A percentile compares a stretch with the other conserved stretches of the same genome.
These are phyloP conservation scores for Porites rus DNA, from an alignment of 92 coral and sea anemone genomes.

Conservation along the genomic window DNA sequence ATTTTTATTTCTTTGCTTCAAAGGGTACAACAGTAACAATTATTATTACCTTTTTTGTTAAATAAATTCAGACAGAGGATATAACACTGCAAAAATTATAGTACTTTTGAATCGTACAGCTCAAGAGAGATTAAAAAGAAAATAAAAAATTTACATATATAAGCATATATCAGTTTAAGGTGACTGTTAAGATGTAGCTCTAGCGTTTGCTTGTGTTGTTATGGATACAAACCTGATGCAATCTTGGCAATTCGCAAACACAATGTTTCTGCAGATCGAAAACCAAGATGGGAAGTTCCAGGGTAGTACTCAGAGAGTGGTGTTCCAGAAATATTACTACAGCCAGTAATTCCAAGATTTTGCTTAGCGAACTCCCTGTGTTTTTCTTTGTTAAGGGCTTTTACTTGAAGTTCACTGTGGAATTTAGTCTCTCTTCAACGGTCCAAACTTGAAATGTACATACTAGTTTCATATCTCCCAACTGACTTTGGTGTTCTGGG, in stretches of 20 bases:
- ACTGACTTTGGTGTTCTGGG: conserved; percentile 49
- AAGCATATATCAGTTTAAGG: too few relatives aligned
- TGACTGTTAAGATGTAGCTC: too few relatives aligned
- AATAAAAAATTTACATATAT: too few relatives aligned
- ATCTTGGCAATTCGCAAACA: conserved; percentile 37
- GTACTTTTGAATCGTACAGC: too few relatives aligned
- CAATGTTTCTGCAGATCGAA: conserved; percentile 57
- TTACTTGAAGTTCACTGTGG: conserved; percentile 25
- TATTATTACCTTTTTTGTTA: too few relatives aligned
- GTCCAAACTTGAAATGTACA: conserved; percentile 61
- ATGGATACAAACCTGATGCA: conserved; percentile 16
- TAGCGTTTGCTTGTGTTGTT: background rate
- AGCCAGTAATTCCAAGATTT: conserved; percentile 51
- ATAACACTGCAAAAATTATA: too few relatives aligned
- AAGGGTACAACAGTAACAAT: too few relatives aligned
- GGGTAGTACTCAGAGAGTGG: conserved; percentile 61
- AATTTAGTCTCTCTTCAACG: conserved; percentile 26
- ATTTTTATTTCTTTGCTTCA: too few relatives aligned
- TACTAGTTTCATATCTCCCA: conserved; percentile 58
- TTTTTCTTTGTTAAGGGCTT: conserved; percentile 49
- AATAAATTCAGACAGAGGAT: too few relatives aligned
- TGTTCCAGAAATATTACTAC: conserved; percentile 54
- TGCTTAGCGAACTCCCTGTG: conserved; percentile 65
- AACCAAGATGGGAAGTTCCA: conserved; percentile 62
- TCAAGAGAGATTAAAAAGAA: too few relatives aligned